Base-by-base conservation (phyloP, 2,797 vertebrate genomes). In the Gobionotothen gibberifrons region DNA sequence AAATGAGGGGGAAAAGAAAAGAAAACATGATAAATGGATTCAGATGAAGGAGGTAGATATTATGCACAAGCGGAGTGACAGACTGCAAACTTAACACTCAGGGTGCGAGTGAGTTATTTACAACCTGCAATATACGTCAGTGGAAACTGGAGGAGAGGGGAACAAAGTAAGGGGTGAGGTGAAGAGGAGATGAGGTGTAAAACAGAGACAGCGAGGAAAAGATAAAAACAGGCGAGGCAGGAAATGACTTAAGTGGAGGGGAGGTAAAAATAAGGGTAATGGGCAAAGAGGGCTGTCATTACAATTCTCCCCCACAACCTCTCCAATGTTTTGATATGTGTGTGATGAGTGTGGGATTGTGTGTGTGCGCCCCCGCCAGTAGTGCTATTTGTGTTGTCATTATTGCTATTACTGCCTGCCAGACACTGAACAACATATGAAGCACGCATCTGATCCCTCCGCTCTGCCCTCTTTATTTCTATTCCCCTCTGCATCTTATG, bases 331-430 rank as follows among this genome's bases (percentile, higher is more conserved):
- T 68, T 48, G 19, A 19, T 59, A 53, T 63, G 43, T 63, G 69
- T 71, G 46, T 69, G 49, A 58, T 68, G 63, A 71, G 52, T 60
- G 44, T 22, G 56, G n/a, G 53, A 21, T 56, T 67, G 68, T 66
- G 65, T 78, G 13, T 58, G 39, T 59, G 44, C 5, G 3, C 26
- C 72, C n/a, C n/a, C n/a, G n/a, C n/a, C 76, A 63, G 22, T 56
- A 71, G 65, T 67, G 82, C 67, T 76, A 70, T 82, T 87, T 87
- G 77, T 88, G 61, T 81, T 79, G 58, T 80, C 68, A 85, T 85
- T 55, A 83, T 77, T 76, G 60, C 77, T 36, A 84, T 89, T 87
- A 86, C 83, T 74, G 73, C 63, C 80, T 84, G 72, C 52, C 77
- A 81, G 70, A 81, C 59, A 29, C 40, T 56, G 44, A 75, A 56